Conservation (phyloP, 1,140 invertebrate species). For the Dufourea novaeangliae region DNA sequence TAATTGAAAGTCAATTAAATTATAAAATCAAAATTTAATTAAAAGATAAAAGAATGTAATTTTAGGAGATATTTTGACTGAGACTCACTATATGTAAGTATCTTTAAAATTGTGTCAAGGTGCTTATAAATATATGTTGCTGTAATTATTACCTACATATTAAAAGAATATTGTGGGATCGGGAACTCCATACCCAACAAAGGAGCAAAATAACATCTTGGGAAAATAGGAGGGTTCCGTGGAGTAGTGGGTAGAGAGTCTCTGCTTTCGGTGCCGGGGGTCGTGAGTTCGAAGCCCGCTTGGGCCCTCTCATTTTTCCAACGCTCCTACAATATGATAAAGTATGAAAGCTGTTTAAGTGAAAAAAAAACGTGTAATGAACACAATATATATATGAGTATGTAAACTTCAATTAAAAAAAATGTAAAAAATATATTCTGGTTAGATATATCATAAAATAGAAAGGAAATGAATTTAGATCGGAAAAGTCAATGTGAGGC, state of each 20-base stretch:
- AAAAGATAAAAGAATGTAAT: constrained; percentile 16
- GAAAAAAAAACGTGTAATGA: constrained; percentile 18
- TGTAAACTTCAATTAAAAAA: constrained; percentile 8
- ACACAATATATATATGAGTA: not conserved
- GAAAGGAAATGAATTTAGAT: constrained; percentile 26
- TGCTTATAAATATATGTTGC: constrained; percentile 15
- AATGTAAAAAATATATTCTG: constrained; percentile 41
- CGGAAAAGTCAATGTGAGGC: constrained; percentile 14
- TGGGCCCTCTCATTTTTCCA: no score
- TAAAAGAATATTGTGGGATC: constrained; percentile 25
- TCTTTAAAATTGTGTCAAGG: constrained; percentile 8
- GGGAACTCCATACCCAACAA: no score
- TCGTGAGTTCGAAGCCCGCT: no score
- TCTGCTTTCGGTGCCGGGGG: no score
- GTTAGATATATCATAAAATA: constrained; percentile 13
- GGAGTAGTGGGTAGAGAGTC: no score
- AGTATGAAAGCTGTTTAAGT: no score
- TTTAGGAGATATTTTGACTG: constrained; percentile 44
- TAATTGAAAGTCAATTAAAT: not conserved
- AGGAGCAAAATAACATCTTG: not conserved
- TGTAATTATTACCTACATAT: constrained; percentile 10
- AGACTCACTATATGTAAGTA: constrained; percentile 49
- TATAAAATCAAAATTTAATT: not conserved
- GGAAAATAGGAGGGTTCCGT: not conserved
- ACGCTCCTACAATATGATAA: no score